Evolutionary conservation across 1,140 invertebrate species (phyloP).

Genomic region (Atopsyche davidsoni): DNA sequence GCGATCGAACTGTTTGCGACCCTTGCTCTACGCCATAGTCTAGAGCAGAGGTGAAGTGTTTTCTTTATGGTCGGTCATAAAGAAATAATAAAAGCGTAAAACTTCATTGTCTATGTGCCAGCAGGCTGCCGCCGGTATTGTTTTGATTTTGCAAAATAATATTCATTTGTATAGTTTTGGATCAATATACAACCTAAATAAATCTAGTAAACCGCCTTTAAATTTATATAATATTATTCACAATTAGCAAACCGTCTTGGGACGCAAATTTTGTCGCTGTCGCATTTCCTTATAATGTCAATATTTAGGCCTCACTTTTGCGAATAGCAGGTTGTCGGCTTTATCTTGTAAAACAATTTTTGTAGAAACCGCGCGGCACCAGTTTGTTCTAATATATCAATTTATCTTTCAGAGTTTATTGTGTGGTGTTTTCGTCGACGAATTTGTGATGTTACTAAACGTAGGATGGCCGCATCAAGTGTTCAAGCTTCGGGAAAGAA

Average conservation of each 20-base stretch:
- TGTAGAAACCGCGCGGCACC: background rate
- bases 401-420: background rate
- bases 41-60: too few species aligned
- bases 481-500: constrained; percentile 38
- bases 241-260: background rate
- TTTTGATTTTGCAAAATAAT: background rate
- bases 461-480: constrained; percentile 21
- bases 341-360: background rate
- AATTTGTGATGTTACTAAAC: constrained; percentile 19
- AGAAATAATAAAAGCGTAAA: too few species aligned
- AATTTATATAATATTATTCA: background rate
- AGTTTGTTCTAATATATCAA: background rate
- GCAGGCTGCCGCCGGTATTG: background rate
- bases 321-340: background rate
- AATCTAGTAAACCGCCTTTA: background rate
- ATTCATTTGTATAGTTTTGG: background rate
- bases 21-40: too few species aligned
- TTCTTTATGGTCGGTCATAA: too few species aligned
- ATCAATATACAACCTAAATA: background rate
- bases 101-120: background rate
- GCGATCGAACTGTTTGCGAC: too few species aligned
- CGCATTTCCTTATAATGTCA: background rate
- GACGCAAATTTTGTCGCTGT: background rate
- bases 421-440: background rate
- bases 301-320: background rate